A percentile compares a stretch with the other conserved stretches of the same genome.
These are phyloP conservation scores for Scaptodrosophila lebanonensis DNA, from an alignment of 1,140 invertebrate genomes.

Conservation along the genomic window DNA sequence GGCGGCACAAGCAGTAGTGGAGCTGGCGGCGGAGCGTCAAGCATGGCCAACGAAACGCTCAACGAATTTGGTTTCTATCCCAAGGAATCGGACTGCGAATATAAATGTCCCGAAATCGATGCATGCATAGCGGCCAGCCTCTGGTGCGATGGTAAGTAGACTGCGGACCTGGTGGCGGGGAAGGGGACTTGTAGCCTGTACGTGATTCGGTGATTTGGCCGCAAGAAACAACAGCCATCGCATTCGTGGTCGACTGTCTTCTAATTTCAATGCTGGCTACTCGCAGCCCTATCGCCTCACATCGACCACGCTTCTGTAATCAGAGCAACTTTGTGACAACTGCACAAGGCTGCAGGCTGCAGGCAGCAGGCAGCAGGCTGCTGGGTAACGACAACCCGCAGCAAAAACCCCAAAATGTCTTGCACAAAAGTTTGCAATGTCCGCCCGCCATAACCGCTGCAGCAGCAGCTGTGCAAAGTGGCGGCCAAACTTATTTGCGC, in stretches of 20 bases:
- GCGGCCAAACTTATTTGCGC: constrained; percentile 38
- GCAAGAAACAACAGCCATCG: constrained; percentile 60
- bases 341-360: constrained; percentile 47
- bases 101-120: constrained; percentile 91
- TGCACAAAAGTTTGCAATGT: constrained; percentile 50
- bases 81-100: constrained; percentile 81
- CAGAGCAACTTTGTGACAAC: constrained; percentile 70
- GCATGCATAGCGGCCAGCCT: constrained; percentile 90
- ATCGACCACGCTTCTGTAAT: constrained; percentile 72
- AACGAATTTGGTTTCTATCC: constrained; percentile 73
- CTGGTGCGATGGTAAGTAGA: constrained; percentile 89
- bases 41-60: constrained; percentile 80
- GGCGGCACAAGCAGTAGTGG: constrained; percentile 33
- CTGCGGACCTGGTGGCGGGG: too few species aligned
- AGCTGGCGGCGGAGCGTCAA: too few species aligned
- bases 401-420: constrained; percentile 57
- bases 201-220: constrained; percentile 46
- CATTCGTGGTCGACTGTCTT: constrained; percentile 65
- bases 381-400: constrained; percentile 40
- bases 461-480: constrained; percentile 43
- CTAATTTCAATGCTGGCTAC: constrained; percentile 64
- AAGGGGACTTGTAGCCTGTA: too few species aligned
- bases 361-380: constrained; percentile 30
- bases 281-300: too few species aligned
- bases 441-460: constrained; percentile 27